A percentile compares a stretch with the other conserved stretches of the same genome.
Evolutionary conservation across 2,888 invertebrate species (phyloP).

Genomic region (Scrobipalpa costella): DNA sequence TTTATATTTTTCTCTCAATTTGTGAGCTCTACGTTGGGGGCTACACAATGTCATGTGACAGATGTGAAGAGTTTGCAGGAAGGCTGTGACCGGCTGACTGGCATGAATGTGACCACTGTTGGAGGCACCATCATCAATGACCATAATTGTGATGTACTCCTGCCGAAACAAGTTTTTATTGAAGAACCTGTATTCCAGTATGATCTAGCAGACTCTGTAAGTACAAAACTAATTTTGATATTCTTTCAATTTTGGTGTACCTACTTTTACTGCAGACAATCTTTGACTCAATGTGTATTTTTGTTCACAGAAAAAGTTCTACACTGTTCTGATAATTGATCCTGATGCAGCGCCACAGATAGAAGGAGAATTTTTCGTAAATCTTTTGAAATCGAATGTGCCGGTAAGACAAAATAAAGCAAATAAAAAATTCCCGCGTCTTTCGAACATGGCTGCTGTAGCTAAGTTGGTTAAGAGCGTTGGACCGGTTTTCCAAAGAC

Average conservation of each 20-base stretch:
- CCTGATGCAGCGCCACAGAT: slow-evolving; percentile 72
- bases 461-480: too few species aligned
- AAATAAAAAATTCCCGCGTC: too few species aligned
- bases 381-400: slow-evolving; percentile 75
- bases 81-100: slow-evolving; percentile 64
- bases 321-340: slow-evolving; percentile 73
- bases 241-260: background rate
- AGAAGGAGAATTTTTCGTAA: slow-evolving; percentile 72
- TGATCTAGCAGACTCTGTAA: slow-evolving; percentile 63
- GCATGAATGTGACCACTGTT: slow-evolving; percentile 66
- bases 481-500: too few species aligned
- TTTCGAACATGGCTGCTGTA: too few species aligned
- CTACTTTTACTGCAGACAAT: background rate
- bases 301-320: slow-evolving; percentile 71
- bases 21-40: background rate
- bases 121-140: slow-evolving; percentile 74
- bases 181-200: slow-evolving; percentile 73
- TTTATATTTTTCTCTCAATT: background rate
- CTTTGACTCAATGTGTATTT: background rate
- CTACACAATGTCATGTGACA: slow-evolving; percentile 36
- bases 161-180: slow-evolving; percentile 72
- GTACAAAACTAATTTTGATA: slow-evolving; percentile 25
- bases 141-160: slow-evolving; percentile 71
- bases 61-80: slow-evolving; percentile 67
- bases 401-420: slow-evolving; percentile 63